Evolutionary conservation across 2,888 invertebrate genomes (phyloP).

Genomic region (Ceramica pisi): DNA sequence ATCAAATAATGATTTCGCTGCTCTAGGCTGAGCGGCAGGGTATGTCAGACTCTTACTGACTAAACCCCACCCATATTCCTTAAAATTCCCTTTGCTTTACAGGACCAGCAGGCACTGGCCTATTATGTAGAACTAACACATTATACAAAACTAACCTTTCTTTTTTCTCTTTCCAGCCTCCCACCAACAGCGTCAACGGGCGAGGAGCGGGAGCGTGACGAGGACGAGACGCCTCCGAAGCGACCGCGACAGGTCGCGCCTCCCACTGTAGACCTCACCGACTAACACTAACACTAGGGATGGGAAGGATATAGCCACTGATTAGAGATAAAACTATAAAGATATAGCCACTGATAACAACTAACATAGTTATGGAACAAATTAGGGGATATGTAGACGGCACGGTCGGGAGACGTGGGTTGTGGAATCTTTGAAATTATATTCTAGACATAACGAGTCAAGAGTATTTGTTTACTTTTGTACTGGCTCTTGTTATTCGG

Average conservation of each 20-base stretch:
- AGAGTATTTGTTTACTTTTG: neutral
- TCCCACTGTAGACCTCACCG: conserved; percentile 85
- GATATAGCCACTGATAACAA: conserved; percentile 73
- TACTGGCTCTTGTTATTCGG: too few relatives aligned
- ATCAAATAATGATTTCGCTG: too few relatives aligned
- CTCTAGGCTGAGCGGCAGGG: too few relatives aligned
- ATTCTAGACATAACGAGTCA: neutral
- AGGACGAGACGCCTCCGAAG: conserved; percentile 86
- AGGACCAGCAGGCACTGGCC: too few relatives aligned
- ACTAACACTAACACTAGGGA: conserved; percentile 63
- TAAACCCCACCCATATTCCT: too few relatives aligned
- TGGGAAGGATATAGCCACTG: conserved; percentile 21
- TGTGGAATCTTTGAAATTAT: conserved; percentile 46
- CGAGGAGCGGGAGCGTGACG: conserved; percentile 80
- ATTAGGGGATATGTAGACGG: conserved; percentile 1
- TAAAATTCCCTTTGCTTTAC: too few relatives aligned
- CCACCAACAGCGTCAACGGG: conserved; percentile 81
- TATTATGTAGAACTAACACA: too few relatives aligned
- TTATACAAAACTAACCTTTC: neutral
- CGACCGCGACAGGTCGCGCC: conserved; percentile 88
- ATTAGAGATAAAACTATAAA: conserved; percentile 63
- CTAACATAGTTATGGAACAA: conserved; percentile 26
- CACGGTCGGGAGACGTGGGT: conserved; percentile 15
- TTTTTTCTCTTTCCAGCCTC: conserved; percentile 74
- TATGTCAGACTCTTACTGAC: too few relatives aligned